Evolutionary conservation across 2,888 invertebrate genomes (phyloP).

Genomic region (Netelia inedita): DNA sequence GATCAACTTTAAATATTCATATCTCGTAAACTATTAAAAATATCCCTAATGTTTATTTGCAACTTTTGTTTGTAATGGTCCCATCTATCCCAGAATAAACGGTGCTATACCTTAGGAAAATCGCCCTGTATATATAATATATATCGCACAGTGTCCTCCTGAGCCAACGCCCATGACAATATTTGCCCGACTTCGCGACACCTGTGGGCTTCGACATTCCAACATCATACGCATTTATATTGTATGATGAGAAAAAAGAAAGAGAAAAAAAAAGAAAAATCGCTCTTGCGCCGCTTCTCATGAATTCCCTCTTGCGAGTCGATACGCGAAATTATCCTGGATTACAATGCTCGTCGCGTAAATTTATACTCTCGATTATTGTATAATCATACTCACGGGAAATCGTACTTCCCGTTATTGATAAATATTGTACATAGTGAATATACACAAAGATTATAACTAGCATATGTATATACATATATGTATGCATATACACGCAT

Average conservation of each 20-base stretch:
- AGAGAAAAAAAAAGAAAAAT: not conserved
- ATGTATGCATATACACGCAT: conserved; percentile 21
- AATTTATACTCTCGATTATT: conserved; percentile 46
- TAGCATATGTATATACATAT: conserved; percentile 20
- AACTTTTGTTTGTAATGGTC: too few species aligned
- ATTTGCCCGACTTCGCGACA: conserved; percentile 11
- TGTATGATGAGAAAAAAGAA: not conserved
- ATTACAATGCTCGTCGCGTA: conserved; percentile 29
- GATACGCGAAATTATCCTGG: not conserved
- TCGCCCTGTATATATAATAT: too few species aligned
- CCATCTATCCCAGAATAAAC: too few species aligned
- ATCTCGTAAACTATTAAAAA: too few species aligned
- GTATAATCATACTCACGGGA: conserved; percentile 41
- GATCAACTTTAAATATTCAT: too few species aligned
- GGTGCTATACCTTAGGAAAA: too few species aligned
- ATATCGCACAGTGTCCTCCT: conserved; percentile 50
- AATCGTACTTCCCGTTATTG: conserved; percentile 40
- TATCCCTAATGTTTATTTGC: too few species aligned
- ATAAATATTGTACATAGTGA: conserved; percentile 57
- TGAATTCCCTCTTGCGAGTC: conserved; percentile 17
- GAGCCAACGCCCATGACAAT: conserved; percentile 67
- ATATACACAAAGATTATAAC: conserved; percentile 51
- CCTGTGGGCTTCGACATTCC: not conserved
- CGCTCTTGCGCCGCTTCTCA: not conserved
- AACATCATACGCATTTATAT: not conserved